phyloP scores from a whole-genome alignment of 2,113 vertebrate species.

The Cercopithecus mona region DNA sequence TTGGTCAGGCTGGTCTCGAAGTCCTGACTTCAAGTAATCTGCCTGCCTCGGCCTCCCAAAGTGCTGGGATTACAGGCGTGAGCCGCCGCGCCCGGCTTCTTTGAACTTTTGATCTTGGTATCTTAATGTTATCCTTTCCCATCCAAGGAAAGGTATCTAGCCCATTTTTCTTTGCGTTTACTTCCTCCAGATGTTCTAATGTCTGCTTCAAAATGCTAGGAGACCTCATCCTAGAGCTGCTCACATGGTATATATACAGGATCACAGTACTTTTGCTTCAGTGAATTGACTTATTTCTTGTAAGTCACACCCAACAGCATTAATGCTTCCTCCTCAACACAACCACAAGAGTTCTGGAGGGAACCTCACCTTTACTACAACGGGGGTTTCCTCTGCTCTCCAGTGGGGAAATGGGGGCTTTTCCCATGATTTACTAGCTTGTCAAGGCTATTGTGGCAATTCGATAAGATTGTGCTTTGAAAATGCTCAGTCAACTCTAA shows the following conservation, averaged over 20 bases:
- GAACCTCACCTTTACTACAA: no score
- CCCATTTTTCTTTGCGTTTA: not conserved
- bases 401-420: not conserved
- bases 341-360: not conserved
- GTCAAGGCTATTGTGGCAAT: not conserved
- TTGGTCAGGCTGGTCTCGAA: no score
- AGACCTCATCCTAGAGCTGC: not conserved
- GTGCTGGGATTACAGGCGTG: no score
- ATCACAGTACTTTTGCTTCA: not conserved
- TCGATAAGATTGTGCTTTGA: not conserved
- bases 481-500: not conserved
- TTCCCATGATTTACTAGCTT: not conserved
- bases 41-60: no score
- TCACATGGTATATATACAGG: not conserved
- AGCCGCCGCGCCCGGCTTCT: no score
- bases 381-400: not conserved
- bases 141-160: not conserved
- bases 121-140: not conserved
- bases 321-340: not conserved
- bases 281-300: not conserved
- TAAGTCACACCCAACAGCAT: not conserved
- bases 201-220: not conserved
- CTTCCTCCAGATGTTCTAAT: not conserved
- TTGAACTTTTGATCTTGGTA: not conserved
- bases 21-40: no score